Percentiles rank a stretch among this genome's conserved stretches.
Conservation (phyloP, 2,888 invertebrate species). For the Orthonevra nobilis region DNA sequence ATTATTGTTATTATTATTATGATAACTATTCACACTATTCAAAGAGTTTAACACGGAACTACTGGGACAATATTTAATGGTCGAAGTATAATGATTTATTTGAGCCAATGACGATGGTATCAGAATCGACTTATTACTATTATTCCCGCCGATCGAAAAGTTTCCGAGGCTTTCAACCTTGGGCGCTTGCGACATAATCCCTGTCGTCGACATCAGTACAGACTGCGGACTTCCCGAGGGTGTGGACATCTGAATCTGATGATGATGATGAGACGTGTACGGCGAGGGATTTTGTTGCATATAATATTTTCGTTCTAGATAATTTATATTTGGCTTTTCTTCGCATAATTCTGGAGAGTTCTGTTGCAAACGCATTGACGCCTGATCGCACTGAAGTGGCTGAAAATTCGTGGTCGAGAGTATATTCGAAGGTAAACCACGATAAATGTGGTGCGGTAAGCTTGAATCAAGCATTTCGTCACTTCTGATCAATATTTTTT, state of each 20-base stretch:
- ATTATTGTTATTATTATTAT: no score
- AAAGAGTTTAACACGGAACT: constrained; percentile 75
- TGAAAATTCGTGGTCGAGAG: constrained; percentile 75
- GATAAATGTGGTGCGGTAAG: constrained; percentile 73
- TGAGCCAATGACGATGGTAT: constrained; percentile 70
- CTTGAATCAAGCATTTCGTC: constrained; percentile 76
- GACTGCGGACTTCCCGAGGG: constrained; percentile 61
- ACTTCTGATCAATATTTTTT: constrained; percentile 77
- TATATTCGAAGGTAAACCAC: constrained; percentile 74
- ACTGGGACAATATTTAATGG: constrained; percentile 79
- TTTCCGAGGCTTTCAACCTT: constrained; percentile 70
- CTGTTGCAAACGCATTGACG: constrained; percentile 73
- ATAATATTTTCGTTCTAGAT: constrained; percentile 78
- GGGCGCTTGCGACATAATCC: constrained; percentile 70
- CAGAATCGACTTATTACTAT: constrained; percentile 56
- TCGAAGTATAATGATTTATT: constrained; percentile 77
- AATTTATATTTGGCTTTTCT: constrained; percentile 77
- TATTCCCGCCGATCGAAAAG: constrained; percentile 50
- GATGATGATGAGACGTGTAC: constrained; percentile 48
- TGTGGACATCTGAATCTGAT: constrained; percentile 51
- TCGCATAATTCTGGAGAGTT: constrained; percentile 77
- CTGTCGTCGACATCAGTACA: constrained; percentile 66
- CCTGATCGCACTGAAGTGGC: constrained; percentile 72
- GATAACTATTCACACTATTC: constrained; percentile 71
- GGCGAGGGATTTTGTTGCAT: constrained; percentile 62